Evolutionary conservation across 1,140 invertebrate species (phyloP), one percentile per base, ranked within the genome.

Genomic region (Drosophila tani): DNA sequence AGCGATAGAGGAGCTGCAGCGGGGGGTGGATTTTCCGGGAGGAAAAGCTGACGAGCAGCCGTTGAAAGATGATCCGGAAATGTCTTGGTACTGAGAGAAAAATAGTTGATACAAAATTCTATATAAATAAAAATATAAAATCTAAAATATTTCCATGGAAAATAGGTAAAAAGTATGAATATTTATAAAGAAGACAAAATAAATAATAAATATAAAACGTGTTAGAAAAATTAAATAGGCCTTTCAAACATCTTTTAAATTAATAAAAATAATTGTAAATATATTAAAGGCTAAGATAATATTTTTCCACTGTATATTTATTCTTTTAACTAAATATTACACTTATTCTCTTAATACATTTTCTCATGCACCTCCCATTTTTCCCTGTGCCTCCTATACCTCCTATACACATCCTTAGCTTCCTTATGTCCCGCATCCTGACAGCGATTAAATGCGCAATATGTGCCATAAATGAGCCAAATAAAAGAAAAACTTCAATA

Each of bases 401-500:
- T 14, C 41, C 12, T 27, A 49, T 43, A 56, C 41, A 70, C 27
- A 65, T 57, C 51, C 57, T 55, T 41, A 15, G 50, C 60, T 40
- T 32, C 46, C 32, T 62, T 47, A 47, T 66, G 19, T 38, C 46
- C 47, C 53, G 41, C 35, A 81, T 82, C 64, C 81, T 87, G 81
- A 79, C 75, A 73, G 71, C 85, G 85, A 90, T 90, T 90, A 90
- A 90, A 90, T 82, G 76, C 67, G 85, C 82, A 88, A 90, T 85
- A 85, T 90, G 85, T 68, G 74, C 86, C 86, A 90, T 90, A 90
- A 90, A 90, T 90, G 86, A 90, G 81, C 64, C 86, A 90, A 90
- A 90, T 90, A 90, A 90, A 90, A 69, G 56, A 60, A 62, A 87
- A 77, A 78, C 81, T 88, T 75, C 66, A 81, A 84, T 79, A 86